Evolutionary conservation across 2,797 vertebrate genomes (phyloP), one percentile per base, ranked within the genome.

Genomic region (Oryzias sinensis): DNA sequence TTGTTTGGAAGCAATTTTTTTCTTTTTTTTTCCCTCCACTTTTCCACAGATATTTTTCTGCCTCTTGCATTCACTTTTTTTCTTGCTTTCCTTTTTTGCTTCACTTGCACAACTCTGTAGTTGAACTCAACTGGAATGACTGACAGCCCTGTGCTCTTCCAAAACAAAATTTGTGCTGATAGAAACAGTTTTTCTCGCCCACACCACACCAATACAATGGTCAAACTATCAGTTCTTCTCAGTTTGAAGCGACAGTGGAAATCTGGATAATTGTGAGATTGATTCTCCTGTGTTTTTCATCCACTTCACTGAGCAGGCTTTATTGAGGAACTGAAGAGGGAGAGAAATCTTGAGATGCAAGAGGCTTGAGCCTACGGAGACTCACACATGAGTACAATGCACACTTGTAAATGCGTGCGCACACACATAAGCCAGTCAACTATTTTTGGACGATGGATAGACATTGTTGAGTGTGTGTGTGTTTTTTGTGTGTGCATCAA

Each of bases 261-360:
- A 91, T 91, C 83, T 81, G 81, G 81, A 87, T 90, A 91, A 90
- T 89, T 91, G 86, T 83, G 73, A 81, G 83, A 91, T 89, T 90
- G 88, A 90, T 88, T 88, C 85, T 82, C 79, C 74, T 84, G 85
- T 87, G 80, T 80, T 84, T 66, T 70, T 73, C 65, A 54, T 81
- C 68, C 82, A 87, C 84, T 88, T 81, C 75, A 83, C 70, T 47
- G 83, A 79, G 61, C 81, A 82, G 76, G 80, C 81, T 85, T 88
- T 82, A 83, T 87, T 88, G 82, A 76, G 82, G 71, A 76, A 65
- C 60, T 74, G 79, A 79, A 65, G 77, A 73, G 72, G 61, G 74
- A 80, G 65, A 74, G 69, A 76, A 77, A 79, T 83, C 79, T 82
- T 70, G 72, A 82, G 77, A 78, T 72, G 68, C 53, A 62, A 74